Evolutionary conservation across 1,140 invertebrate genomes (phyloP).

Genomic region (Danaus plexippus): DNA sequence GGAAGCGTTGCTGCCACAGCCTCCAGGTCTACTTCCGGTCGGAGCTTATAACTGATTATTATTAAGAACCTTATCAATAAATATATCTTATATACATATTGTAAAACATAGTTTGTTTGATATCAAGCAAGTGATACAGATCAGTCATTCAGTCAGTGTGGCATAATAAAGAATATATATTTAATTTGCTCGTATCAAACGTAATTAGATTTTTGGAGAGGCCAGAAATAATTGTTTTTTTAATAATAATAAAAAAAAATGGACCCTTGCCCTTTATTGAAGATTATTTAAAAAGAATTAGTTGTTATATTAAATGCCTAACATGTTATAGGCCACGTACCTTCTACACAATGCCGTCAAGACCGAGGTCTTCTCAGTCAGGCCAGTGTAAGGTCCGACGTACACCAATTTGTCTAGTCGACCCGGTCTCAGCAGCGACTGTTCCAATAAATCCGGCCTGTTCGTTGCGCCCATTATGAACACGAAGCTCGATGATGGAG

Average conservation of each 20-base stretch:
- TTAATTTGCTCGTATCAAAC: no score
- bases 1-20: conserved; percentile 52
- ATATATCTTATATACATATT: no score
- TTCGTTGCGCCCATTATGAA: conserved; percentile 97
- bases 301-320: conserved; percentile 4
- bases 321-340: conserved; percentile 32
- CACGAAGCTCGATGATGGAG: conserved; percentile 70
- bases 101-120: no score
- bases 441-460: conserved; percentile 94
- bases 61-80: neutral
- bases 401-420: conserved; percentile 96
- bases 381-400: conserved; percentile 84
- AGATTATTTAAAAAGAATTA: neutral
- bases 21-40: conserved; percentile 44
- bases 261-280: no score
- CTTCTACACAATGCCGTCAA: conserved; percentile 80
- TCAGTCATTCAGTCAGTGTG: no score
- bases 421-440: conserved; percentile 92
- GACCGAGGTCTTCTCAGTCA: conserved; percentile 77
- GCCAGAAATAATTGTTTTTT: no score
- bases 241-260: no score
- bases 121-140: no score
- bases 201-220: no score
- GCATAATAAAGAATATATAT: no score
- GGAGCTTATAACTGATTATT: conserved; percentile 44